These are phyloP conservation scores for Etheostoma perlongum DNA, from an alignment of 2,797 vertebrate species.

Conservation along the genomic window DNA sequence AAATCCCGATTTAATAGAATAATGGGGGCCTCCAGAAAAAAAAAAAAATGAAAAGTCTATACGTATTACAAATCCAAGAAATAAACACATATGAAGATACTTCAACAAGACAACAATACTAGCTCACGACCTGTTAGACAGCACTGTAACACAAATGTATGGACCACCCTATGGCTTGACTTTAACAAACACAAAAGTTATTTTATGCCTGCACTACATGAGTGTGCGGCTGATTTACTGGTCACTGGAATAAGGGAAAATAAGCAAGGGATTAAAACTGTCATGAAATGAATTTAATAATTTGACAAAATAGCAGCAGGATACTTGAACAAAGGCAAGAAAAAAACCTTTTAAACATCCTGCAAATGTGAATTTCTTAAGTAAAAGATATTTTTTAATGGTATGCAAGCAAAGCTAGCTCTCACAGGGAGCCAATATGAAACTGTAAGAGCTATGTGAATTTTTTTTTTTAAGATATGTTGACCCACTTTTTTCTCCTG, in stretches of 20 bases:
- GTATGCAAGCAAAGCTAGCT: neutral
- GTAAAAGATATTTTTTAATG: neutral
- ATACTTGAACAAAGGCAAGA: constrained; percentile 6
- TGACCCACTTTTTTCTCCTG: neutral
- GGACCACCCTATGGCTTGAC: constrained; percentile 8
- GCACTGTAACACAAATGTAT: constrained; percentile 17
- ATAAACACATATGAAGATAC: constrained; percentile 4
- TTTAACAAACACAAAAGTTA: constrained; percentile 25
- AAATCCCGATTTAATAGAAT: neutral
- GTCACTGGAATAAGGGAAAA: neutral
- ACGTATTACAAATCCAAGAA: constrained; percentile 12
- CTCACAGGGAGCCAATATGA: neutral
- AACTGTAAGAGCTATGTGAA: neutral
- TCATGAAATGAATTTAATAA: constrained; percentile 3
- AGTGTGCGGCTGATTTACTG: constrained; percentile 17
- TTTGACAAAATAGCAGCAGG: neutral
- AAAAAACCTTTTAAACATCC: neutral
- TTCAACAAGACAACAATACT: neutral
- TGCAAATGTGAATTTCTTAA: neutral
- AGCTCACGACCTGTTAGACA: constrained; percentile 17
- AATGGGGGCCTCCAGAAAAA: neutral
- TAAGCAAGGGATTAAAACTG: constrained; percentile 3
- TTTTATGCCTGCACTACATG: neutral
- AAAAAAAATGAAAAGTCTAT: neutral
- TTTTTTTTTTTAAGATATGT: neutral